phyloP scores from a whole-genome alignment of 1,140 invertebrate genomes.

The Drosophila tropicalis region DNA sequence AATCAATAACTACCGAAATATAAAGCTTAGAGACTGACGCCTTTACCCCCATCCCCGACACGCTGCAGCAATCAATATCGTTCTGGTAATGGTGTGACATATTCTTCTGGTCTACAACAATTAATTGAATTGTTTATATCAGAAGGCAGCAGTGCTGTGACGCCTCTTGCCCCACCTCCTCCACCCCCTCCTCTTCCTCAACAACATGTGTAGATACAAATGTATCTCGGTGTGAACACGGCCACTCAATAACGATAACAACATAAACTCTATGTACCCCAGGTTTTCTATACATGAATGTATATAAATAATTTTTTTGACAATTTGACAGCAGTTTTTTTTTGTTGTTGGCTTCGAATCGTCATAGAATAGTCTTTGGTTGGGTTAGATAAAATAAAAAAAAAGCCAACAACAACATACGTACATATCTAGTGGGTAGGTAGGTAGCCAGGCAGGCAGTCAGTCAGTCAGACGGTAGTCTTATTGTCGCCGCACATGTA shows the following conservation, averaged over 20 bases:
- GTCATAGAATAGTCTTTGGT: constrained; percentile 36
- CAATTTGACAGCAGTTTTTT: constrained; percentile 79
- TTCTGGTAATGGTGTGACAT: constrained; percentile 43
- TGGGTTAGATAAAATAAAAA: constrained; percentile 38
- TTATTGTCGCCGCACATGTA: constrained; percentile 56
- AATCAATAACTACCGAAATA: constrained; percentile 78
- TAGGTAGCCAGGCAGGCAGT: constrained; percentile 16
- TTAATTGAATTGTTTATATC: constrained; percentile 80
- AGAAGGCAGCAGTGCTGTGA: neutral
- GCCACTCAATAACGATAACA: constrained; percentile 81
- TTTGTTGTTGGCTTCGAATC: constrained; percentile 40
- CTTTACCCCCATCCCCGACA: neutral
- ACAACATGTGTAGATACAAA: constrained; percentile 76
- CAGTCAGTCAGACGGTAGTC: constrained; percentile 45
- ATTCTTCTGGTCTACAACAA: constrained; percentile 66
- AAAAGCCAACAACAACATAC: neutral
- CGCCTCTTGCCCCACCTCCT: too few species aligned
- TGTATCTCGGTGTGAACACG: constrained; percentile 74
- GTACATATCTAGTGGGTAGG: constrained; percentile 1
- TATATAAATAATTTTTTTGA: constrained; percentile 57
- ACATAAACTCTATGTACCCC: constrained; percentile 6
- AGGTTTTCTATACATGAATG: neutral
- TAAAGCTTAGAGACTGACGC: constrained; percentile 25
- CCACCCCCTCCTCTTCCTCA: neutral
- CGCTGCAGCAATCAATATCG: constrained; percentile 33